A percentile compares a stretch with the other conserved stretches of the same genome.
Conservation (phyloP, 2,113 vertebrate genomes). For the Drymodes brunneopygia region DNA sequence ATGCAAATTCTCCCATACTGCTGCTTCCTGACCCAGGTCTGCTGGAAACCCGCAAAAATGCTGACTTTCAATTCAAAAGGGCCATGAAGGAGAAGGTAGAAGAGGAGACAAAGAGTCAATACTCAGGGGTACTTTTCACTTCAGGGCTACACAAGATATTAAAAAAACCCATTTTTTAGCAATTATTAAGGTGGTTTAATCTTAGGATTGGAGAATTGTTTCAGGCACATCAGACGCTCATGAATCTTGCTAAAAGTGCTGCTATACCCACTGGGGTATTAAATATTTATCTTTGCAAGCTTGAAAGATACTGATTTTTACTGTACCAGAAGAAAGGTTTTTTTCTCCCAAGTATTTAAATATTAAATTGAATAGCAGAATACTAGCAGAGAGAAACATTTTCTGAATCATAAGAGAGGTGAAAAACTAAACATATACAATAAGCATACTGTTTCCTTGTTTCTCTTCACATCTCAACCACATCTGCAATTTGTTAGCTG, state of each 20-base stretch:
- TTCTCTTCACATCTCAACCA: neutral
- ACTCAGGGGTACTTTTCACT: neutral
- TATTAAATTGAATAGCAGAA: neutral
- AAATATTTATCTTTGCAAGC: slow-evolving; percentile 44
- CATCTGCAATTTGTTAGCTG: neutral
- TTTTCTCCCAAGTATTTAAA: neutral
- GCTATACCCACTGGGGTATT: neutral
- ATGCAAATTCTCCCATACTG: neutral
- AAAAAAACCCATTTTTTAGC: neutral
- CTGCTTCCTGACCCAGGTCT: neutral
- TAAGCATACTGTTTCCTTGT: neutral
- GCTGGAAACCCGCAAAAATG: neutral
- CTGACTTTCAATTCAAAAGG: neutral
- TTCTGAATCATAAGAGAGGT: neutral
- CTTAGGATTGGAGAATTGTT: neutral
- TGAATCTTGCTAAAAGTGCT: neutral
- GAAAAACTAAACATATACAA: neutral
- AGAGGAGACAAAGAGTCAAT: neutral
- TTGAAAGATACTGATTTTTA: slow-evolving; percentile 3
- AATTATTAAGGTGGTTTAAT: neutral
- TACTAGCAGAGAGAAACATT: neutral
- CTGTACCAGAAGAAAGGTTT: neutral
- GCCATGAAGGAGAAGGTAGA: neutral
- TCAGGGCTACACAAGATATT: neutral
- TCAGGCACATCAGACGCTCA: neutral